Base-by-base conservation (phyloP, 2,113 vertebrate species). In the Diadophis punctatus region DNA sequence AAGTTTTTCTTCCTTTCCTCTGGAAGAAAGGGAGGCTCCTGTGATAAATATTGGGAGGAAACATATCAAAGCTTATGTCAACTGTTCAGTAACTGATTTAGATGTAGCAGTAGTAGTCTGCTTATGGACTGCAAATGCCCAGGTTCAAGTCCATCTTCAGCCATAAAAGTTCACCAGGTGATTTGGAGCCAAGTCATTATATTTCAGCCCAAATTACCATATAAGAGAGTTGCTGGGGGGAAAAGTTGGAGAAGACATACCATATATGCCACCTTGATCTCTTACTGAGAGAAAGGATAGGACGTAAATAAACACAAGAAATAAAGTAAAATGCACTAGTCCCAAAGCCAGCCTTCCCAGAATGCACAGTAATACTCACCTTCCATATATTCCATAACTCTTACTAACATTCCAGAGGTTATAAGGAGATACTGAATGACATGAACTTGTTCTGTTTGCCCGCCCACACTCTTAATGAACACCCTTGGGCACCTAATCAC, bases 401-500 rank as follows among this genome's bases (percentile, higher is more conserved):
- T 58, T 90, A 52, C 55, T 52, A 86, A 18, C 53, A 90, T 93
- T 90, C 80, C 92, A 93, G 8, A 90, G 55, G 48, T 27, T 63
- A 63, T 51, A 63, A 90, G 80, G 43, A 90, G 88, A 88, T 16
- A 84, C 86, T 93, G 39, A 27, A 84, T 63, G 88, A 86, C 63
- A 93, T 63, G 55, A 43, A 85, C 55, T 48, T 90, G 88, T 93
- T 93, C 80, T 43, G 30, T 90, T 86, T 52, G 92, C 46, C 48
- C 90, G 48, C 92, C 92, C 80, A 93, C 74, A 23, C 88, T 86
- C 88, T 46, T 93, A 93, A 90, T 90, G 74, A 93, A 56, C 80
- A 90, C 88, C 80, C 88, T 93, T 93, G 92, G 80, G 74, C 80
- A 90, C 51, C 80, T 55, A 93, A 90, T 90, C 92, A 52, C n/a